Conservation (phyloP, 2,797 vertebrate genomes). For the Sebastiscus albofasciatus region DNA sequence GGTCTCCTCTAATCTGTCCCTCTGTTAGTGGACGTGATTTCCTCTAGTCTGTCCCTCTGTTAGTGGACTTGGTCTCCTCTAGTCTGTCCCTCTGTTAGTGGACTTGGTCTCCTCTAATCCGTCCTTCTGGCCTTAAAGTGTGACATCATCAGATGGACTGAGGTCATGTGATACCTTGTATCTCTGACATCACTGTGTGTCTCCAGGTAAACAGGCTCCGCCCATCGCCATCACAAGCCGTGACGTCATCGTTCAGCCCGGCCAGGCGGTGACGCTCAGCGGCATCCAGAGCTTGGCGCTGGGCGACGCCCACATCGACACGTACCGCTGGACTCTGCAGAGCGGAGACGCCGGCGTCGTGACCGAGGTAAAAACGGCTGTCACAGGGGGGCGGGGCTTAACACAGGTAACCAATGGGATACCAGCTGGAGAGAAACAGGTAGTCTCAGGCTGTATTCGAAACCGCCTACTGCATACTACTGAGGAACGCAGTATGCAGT, state of each 20-base stretch:
- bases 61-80: too few relatives aligned
- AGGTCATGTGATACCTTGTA: too few relatives aligned
- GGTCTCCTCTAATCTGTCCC: too few relatives aligned
- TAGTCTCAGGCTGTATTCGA: too few relatives aligned
- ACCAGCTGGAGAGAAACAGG: background rate
- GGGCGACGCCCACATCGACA: slow-evolving; percentile 73
- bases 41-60: too few relatives aligned
- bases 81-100: too few relatives aligned
- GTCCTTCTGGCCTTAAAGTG: too few relatives aligned
- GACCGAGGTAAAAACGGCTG: slow-evolving; percentile 73
- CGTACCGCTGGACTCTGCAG: slow-evolving; percentile 84
- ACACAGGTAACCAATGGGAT: background rate
- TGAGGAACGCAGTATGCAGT: too few relatives aligned
- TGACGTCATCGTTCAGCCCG: slow-evolving; percentile 86
- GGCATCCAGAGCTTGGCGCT: slow-evolving; percentile 79
- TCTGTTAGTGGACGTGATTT: too few relatives aligned
- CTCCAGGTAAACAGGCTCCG: slow-evolving; percentile 58
- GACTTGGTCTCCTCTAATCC: too few relatives aligned
- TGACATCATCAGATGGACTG: too few relatives aligned
- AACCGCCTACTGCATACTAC: too few relatives aligned
- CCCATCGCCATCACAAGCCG: slow-evolving; percentile 81
- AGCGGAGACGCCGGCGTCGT: slow-evolving; percentile 53
- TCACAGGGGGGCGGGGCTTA: background rate
- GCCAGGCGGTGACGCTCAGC: slow-evolving; percentile 81
- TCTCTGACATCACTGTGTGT: background rate